Evolutionary conservation across 2,113 vertebrate genomes (phyloP).

Genomic region (Addax nasomaculatus): DNA sequence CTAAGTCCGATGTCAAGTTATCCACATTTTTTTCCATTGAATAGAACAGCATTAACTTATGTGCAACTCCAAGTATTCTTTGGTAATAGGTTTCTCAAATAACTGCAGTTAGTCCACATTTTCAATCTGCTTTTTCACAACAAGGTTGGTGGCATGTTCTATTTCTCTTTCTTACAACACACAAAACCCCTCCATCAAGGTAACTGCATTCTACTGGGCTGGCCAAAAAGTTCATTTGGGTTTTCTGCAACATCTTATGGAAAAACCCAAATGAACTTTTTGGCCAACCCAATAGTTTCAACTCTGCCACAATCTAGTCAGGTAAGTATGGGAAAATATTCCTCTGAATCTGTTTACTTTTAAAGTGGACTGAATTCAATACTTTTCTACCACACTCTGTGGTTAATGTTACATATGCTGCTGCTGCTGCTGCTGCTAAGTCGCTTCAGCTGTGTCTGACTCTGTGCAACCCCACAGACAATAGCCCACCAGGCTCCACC

Average conservation of each 20-base stretch:
- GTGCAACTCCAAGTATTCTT: background rate
- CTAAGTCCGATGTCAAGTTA: background rate
- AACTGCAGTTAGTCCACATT: background rate
- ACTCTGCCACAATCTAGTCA: background rate
- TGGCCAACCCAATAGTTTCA: background rate
- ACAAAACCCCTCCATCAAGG: slow-evolving; percentile 2
- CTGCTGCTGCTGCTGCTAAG: too few species aligned
- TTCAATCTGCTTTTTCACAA: slow-evolving; percentile 6
- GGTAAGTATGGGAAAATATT: background rate
- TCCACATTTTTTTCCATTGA: background rate
- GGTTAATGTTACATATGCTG: background rate
- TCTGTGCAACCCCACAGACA: too few species aligned
- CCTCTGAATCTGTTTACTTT: background rate
- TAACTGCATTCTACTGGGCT: background rate
- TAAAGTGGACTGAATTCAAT: background rate
- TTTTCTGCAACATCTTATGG: background rate
- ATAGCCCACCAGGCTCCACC: too few species aligned
- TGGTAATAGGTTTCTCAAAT: background rate
- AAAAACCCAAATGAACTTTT: background rate
- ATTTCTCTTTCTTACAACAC: background rate
- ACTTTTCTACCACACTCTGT: background rate
- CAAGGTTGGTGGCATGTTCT: background rate
- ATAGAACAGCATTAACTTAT: slow-evolving; percentile 25
- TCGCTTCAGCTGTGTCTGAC: fast-evolving
- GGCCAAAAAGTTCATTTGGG: background rate